Percentiles rank a stretch among this genome's conserved stretches.
These are phyloP conservation scores for Leptinotarsa lineolata DNA, from an alignment of 1,140 invertebrate species.

Conservation along the genomic window DNA sequence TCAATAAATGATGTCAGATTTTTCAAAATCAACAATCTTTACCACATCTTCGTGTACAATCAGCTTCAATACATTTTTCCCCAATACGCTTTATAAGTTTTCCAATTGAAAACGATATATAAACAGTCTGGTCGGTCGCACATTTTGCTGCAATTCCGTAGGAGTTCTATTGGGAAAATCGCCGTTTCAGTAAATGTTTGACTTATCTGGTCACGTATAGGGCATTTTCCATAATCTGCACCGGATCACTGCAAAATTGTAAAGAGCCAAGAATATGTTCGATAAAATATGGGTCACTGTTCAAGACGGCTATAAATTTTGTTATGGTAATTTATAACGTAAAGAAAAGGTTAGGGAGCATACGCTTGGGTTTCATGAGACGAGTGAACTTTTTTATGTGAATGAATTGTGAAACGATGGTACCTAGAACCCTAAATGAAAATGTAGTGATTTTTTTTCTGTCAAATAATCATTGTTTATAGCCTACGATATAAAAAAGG, in stretches of 20 bases:
- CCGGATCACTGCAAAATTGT: constrained; percentile 16
- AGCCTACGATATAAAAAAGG: too few species aligned
- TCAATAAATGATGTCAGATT: too few species aligned
- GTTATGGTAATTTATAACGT: constrained; percentile 1
- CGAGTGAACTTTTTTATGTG: not conserved
- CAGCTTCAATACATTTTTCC: too few species aligned
- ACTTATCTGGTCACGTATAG: constrained; percentile 17
- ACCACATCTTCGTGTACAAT: too few species aligned
- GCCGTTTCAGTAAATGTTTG: constrained; percentile 5
- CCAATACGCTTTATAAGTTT: not conserved
- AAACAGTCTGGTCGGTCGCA: not conserved
- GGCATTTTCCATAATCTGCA: constrained; percentile 19
- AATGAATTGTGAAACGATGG: not conserved
- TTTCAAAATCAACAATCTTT: too few species aligned
- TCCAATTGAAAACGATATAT: not conserved
- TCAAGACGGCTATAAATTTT: not conserved
- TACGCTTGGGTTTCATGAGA: not conserved
- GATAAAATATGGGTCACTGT: constrained; percentile 12
- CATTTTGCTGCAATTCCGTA: not conserved
- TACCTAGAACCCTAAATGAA: not conserved
- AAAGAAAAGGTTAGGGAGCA: not conserved
- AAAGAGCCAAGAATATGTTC: constrained; percentile 15
- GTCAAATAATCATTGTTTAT: too few species aligned
- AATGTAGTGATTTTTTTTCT: not conserved
- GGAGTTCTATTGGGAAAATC: not conserved